Evolutionary conservation across 1,140 invertebrate species (phyloP), one percentile per base, ranked within the genome.

Genomic region (Hermetia illucens): DNA sequence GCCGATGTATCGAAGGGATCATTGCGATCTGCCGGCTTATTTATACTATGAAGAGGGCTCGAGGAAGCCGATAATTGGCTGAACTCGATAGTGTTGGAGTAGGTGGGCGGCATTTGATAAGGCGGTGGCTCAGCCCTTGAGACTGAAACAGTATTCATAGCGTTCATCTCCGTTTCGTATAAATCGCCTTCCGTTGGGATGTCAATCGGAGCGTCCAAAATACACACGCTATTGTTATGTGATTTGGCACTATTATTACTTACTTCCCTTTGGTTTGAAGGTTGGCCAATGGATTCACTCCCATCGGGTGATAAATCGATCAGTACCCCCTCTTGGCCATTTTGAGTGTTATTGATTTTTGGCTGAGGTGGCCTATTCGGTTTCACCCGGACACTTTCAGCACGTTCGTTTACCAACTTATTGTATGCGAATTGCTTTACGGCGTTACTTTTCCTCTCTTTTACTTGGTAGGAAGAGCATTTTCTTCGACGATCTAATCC

Each of bases 181-280:
- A 32, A 20, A 8, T 49, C 48, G 41, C 44, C 45, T 37, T 61
- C 56, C 21, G 66, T 64, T 21, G 71, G 70, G 29, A 73, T 68
- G 51, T 84, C 79, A 30, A 85, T 84, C 0, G 81, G 81, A 42
- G 82, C 77, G 51, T 85, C 82, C 0, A 85, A 58, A 41, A 86
- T 68, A 25, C 79, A 82, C 9, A 75, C 60, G 0, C 52, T 48
- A 36, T 44, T 58, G 45, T 52, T 43, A 40, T 38, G 22, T 36
- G 12, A 12, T 17, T 31, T 19, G 22, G n/a, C n/a, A n/a, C n/a
- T n/a, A n/a, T n/a, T n/a, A n/a, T n/a, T n/a, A n/a, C n/a, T n/a
- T n/a, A n/a, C n/a, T n/a, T n/a, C n/a, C n/a, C n/a, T n/a, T n/a
- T n/a, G n/a, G n/a, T n/a, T n/a, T n/a, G n/a, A n/a, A 16, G 2